A percentile compares a stretch with the other conserved stretches of the same genome.
These are phyloP conservation scores for Cheilosia urbana DNA, from an alignment of 2,888 invertebrate genomes.

Conservation along the genomic window DNA sequence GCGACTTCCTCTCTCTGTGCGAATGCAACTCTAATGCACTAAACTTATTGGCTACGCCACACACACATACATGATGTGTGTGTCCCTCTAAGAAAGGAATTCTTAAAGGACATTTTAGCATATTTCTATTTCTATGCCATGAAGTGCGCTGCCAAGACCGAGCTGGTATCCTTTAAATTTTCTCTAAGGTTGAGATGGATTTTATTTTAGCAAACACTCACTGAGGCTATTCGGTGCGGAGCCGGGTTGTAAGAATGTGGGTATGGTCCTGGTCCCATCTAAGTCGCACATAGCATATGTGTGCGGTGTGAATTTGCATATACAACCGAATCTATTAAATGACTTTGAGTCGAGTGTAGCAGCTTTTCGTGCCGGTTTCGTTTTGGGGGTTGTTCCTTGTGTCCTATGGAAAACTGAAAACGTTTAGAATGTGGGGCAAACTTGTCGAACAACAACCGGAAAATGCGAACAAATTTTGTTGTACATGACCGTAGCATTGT, in stretches of 20 bases:
- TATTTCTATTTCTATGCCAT: conserved; percentile 16
- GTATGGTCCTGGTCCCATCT: conserved; percentile 38
- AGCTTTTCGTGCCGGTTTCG: conserved; percentile 46
- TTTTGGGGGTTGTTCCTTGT: conserved; percentile 13
- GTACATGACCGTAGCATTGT: conserved; percentile 50
- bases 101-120: conserved; percentile 38
- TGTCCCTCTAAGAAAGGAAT: conserved; percentile 22
- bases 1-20: background rate
- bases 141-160: background rate
- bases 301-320: conserved; percentile 62
- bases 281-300: conserved; percentile 43
- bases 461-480: conserved; percentile 58
- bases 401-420: conserved; percentile 8
- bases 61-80: conserved; percentile 26
- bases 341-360: conserved; percentile 34
- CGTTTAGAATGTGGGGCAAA: conserved; percentile 53
- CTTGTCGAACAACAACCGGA: conserved; percentile 59
- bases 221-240: conserved; percentile 27
- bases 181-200: conserved; percentile 46
- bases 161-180: conserved; percentile 43
- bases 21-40: conserved; percentile 34
- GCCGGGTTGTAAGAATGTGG: conserved; percentile 17
- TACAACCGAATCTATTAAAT: conserved; percentile 51
- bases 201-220: conserved; percentile 43
- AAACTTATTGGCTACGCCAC: conserved; percentile 35